Evolutionary conservation across 2,113 vertebrate genomes (phyloP), one percentile per base, ranked within the genome.

Genomic region (Triplophysa siluroides): DNA sequence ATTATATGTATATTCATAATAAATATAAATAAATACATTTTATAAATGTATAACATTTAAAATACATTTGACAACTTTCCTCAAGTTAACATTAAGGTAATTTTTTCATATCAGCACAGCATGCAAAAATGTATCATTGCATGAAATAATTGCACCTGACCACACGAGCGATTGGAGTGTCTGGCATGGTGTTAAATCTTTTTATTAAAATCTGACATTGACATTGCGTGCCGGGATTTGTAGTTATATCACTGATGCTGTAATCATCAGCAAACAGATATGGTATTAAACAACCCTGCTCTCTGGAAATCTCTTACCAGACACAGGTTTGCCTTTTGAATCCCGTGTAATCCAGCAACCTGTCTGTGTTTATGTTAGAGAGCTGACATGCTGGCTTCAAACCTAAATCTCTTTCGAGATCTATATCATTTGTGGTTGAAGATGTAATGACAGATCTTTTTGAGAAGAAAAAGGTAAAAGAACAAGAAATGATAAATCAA

Each of bases 191-290:
- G 61, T 38, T 61, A 43, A 60, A 61, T 63, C 43, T 18, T 43
- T 62, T 77, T 65, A 41, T 56, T 56, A 71, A 68, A 63, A 76
- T 21, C 13, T 60, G 23, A 41, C 21, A 41, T 24, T 74, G 41
- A 67, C 33, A 66, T 24, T 68, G n/a, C 62, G 65, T 47, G 23
- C 43, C 62, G 52, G 66, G 60, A 70, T 78, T 67, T 78, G 75
- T 47, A 60, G 24, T 79, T 66, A 76, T 78, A 71, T 69, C 78
- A 78, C 63, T 75, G 58, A 43, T 76, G 76, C 68, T 65, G 64
- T 79, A 85, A 81, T 79, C 47, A 80, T 65, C 60, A 71, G 23
- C 62, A 50, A 74, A 83, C 64, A 69, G 64, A 83, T 78, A 64
- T 68, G 38, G 78, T 52, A 78, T 79, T 79, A 64, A 70, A 79